phyloP scores from a whole-genome alignment of 2,888 invertebrate genomes.

The Andrena trimmerana region DNA sequence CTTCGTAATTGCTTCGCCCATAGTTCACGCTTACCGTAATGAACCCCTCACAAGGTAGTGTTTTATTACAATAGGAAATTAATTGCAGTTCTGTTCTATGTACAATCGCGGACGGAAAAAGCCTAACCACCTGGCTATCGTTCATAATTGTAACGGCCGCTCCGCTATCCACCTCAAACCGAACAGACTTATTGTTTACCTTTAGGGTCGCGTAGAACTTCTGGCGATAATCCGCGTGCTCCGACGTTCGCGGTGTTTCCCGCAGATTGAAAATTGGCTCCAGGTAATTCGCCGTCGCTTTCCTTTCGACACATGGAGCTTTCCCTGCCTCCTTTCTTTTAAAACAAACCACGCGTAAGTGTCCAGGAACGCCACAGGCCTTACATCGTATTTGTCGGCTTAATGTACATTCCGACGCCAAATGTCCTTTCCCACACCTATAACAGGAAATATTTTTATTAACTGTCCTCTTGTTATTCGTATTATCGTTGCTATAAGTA shows the following conservation, averaged over 20 bases:
- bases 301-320: no score
- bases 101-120: not conserved
- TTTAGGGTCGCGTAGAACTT: not conserved
- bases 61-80: not conserved
- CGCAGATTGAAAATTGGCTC: no score
- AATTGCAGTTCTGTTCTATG: not conserved
- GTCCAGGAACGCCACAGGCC: not conserved
- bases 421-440: constrained; percentile 1
- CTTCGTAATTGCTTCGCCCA: not conserved
- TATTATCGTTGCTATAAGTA: not conserved
- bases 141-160: constrained; percentile 10
- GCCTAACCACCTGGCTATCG: not conserved
- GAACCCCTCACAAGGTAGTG: not conserved
- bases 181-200: not conserved
- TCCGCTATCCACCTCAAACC: constrained; percentile 13
- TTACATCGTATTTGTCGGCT: not conserved
- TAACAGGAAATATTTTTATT: not conserved
- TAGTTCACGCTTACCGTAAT: not conserved
- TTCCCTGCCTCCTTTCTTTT: not conserved
- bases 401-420: not conserved
- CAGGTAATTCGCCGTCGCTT: no score
- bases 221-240: no score
- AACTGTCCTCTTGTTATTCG: not conserved
- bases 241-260: no score
- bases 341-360: not conserved